Evolutionary conservation across 2,113 vertebrate genomes (phyloP).

Genomic region (Stegostoma tigrinum): DNA sequence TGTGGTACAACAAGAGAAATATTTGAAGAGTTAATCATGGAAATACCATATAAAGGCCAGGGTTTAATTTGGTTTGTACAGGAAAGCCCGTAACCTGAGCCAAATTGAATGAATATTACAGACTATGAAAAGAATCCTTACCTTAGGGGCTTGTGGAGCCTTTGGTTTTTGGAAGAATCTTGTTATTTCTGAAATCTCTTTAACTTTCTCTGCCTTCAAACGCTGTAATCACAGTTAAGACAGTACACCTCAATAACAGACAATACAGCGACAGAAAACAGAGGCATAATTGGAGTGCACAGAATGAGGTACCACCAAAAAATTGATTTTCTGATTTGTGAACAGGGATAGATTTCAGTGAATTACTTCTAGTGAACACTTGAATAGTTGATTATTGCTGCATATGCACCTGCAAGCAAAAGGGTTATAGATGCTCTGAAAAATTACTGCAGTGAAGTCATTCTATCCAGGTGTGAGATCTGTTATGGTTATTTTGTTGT

Average conservation of each 20-base stretch:
- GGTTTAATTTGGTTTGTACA: not conserved
- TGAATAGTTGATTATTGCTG: not conserved
- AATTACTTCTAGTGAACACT: not conserved
- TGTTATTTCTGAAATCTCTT: conserved; percentile 67
- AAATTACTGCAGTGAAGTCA: not conserved
- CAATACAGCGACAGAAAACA: not conserved
- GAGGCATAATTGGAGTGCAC: not conserved
- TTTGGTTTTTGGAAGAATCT: conserved; percentile 92
- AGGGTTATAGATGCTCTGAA: not conserved
- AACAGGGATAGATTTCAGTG: not conserved
- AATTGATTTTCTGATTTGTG: not conserved
- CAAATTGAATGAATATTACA: not conserved
- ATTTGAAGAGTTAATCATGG: not conserved
- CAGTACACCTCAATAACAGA: not conserved
- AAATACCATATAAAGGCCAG: not conserved
- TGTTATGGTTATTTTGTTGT: too few relatives aligned
- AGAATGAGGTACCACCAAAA: not conserved
- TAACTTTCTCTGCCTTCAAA: conserved; percentile 80
- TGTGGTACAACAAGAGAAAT: not conserved
- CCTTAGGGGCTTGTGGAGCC: conserved; percentile 83
- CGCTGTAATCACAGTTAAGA: conserved; percentile 58
- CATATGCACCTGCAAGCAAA: not conserved
- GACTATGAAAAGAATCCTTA: conserved; percentile 46
- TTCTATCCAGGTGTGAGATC: too few relatives aligned
- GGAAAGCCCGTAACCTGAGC: not conserved